Conservation (phyloP, 2,797 vertebrate genomes). For the Urocyon cinereoargenteus region DNA sequence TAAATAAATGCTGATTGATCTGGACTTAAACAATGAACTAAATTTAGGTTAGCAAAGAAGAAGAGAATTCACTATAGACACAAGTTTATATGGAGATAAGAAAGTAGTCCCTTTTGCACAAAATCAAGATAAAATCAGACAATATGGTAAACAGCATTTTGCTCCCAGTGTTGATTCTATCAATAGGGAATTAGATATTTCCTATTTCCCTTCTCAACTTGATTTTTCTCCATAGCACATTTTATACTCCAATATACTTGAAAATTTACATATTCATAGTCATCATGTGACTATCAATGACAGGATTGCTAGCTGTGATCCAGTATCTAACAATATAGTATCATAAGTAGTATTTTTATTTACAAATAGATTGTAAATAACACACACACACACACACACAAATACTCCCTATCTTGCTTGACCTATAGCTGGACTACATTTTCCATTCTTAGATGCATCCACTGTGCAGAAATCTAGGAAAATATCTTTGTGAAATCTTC, state of each 20-base stretch:
- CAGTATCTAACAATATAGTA: no score
- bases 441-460: neutral
- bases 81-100: neutral
- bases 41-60: neutral
- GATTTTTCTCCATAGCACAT: neutral
- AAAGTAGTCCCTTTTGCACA: neutral
- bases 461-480: neutral
- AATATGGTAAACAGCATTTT: neutral
- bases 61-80: neutral
- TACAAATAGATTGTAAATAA: neutral
- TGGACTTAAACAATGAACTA: slow-evolving; percentile 1
- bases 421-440: neutral
- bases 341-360: no score
- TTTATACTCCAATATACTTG: neutral
- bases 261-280: neutral
- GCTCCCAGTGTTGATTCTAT: neutral
- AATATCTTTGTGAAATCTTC: neutral
- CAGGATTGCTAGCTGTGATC: neutral
- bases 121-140: neutral
- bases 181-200: neutral
- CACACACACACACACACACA: neutral
- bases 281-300: neutral
- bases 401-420: neutral
- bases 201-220: neutral
- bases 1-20: neutral